Evolutionary conservation across 2,113 vertebrate genomes (phyloP).

Genomic region (Gymnocephalus cernua): DNA sequence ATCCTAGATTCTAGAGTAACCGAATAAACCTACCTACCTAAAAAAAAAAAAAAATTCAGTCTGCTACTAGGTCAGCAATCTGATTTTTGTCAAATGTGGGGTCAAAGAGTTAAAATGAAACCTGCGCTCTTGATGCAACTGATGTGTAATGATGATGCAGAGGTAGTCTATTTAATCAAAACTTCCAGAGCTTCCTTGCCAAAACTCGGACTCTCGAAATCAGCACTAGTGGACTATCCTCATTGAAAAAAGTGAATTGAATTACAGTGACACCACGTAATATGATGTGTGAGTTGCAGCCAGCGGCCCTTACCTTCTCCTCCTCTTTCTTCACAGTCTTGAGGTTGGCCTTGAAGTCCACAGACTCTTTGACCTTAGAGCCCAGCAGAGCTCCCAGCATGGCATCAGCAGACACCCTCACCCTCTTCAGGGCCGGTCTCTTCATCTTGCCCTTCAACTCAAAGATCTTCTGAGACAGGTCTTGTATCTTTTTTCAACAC

Average conservation of each 20-base stretch:
- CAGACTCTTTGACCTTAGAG: conserved; percentile 83
- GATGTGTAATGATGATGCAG: neutral
- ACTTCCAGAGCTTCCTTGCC: neutral
- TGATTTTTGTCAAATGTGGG: neutral
- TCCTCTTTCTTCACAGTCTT: conserved; percentile 89
- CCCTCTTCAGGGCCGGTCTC: conserved; percentile 84
- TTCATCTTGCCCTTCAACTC: conserved; percentile 89
- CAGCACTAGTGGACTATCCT: neutral
- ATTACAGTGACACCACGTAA: neutral
- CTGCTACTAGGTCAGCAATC: neutral
- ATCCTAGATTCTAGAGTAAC: too few species aligned
- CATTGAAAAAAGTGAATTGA: neutral
- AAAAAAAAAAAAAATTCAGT: too few species aligned
- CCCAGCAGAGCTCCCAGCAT: conserved; percentile 86
- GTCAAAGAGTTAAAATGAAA: neutral
- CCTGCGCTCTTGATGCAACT: neutral
- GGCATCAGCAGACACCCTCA: conserved; percentile 86
- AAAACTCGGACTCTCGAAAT: neutral
- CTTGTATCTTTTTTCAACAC: conserved; percentile 70
- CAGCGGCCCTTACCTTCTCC: conserved; percentile 75
- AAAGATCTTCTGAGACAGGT: conserved; percentile 83
- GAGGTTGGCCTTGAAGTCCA: conserved; percentile 85
- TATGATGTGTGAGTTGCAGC: neutral
- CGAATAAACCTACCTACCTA: too few species aligned
- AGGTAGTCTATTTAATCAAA: neutral